These are phyloP conservation scores for Balaenoptera acutorostrata DNA, from an alignment of 2,113 vertebrate genomes.

Conservation along the genomic window DNA sequence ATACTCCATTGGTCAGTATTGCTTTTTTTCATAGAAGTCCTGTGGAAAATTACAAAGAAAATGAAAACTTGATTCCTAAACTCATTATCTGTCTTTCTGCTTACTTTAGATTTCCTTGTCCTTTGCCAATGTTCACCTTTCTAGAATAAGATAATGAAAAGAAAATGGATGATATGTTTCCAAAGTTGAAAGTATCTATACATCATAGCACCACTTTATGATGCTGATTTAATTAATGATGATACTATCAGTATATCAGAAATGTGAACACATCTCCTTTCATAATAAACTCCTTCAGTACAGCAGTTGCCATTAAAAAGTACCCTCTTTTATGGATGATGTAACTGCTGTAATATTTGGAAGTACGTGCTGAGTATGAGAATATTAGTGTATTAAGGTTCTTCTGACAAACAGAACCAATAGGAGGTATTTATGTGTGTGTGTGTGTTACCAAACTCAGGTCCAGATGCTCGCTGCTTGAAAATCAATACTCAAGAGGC, in stretches of 20 bases:
- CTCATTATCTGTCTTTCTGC: neutral
- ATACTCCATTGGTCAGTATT: neutral
- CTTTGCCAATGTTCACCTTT: neutral
- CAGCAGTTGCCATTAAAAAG: neutral
- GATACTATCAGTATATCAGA: neutral
- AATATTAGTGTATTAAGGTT: neutral
- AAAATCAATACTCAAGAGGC: too few relatives aligned
- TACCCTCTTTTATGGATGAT: neutral
- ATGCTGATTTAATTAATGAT: neutral
- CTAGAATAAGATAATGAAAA: neutral
- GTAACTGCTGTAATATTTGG: neutral
- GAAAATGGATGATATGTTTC: neutral
- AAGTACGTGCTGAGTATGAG: neutral
- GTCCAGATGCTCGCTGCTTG: too few relatives aligned
- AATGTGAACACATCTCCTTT: neutral
- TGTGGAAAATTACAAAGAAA: neutral
- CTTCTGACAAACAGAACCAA: neutral
- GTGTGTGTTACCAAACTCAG: too few relatives aligned
- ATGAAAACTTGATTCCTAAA: neutral
- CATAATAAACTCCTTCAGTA: neutral
- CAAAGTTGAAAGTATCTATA: neutral
- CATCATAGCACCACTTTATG: neutral
- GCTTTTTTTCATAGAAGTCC: neutral
- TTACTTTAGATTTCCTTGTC: neutral
- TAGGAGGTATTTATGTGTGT: neutral